phyloP scores from a whole-genome alignment of 2,113 vertebrate genomes.

The Lophura nycthemera region DNA sequence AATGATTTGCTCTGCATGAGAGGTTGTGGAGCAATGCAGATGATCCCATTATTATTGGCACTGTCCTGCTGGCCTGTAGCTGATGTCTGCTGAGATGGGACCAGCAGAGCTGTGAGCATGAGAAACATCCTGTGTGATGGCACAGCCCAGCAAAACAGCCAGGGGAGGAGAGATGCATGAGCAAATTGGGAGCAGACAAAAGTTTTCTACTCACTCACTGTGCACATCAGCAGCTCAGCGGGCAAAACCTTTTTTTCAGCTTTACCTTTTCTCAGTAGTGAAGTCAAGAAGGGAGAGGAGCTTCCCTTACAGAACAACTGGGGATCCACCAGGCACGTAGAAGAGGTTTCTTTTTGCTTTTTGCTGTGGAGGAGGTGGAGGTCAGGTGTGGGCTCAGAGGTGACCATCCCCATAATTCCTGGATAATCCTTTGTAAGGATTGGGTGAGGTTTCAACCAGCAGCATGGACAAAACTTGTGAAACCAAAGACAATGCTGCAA shows the following conservation, averaged over 20 bases:
- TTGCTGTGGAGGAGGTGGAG: neutral
- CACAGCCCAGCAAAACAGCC: neutral
- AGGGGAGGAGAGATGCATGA: neutral
- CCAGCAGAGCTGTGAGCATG: fast-evolving
- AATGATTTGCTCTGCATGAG: neutral
- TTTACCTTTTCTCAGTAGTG: neutral
- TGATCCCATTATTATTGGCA: neutral
- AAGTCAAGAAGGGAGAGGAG: neutral
- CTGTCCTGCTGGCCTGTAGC: fast-evolving
- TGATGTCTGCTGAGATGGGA: fast-evolving
- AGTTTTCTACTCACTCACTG: neutral
- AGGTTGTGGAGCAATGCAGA: neutral
- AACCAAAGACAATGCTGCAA: neutral
- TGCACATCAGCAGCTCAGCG: neutral
- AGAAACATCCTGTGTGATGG: neutral
- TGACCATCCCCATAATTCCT: neutral
- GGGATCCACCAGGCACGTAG: neutral
- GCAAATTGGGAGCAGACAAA: neutral
- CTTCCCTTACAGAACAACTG: neutral
- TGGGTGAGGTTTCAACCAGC: neutral
- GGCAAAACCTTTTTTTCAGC: neutral
- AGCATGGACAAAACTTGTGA: neutral
- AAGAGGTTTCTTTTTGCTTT: neutral
- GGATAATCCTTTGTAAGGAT: neutral
- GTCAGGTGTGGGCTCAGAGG: neutral